phyloP scores from a whole-genome alignment of 2,888 invertebrate species.

The Augochlorella aurata region DNA sequence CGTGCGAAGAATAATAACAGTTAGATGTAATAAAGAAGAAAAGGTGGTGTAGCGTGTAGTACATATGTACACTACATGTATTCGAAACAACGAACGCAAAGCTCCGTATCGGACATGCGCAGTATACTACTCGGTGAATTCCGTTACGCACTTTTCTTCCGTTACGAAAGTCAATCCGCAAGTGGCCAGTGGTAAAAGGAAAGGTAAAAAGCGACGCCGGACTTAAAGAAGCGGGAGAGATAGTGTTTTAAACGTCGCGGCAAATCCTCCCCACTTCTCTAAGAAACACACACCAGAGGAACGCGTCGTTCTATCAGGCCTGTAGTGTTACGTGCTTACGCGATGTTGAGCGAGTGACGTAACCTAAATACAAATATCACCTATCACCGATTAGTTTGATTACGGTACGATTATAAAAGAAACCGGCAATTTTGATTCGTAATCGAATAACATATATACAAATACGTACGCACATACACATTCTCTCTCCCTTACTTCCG shows the following conservation, averaged over 20 bases:
- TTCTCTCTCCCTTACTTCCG: constrained; percentile 11
- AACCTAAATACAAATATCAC: constrained; percentile 74
- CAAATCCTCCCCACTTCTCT: constrained; percentile 42
- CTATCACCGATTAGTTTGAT: constrained; percentile 63
- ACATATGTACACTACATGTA: background rate
- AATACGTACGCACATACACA: background rate
- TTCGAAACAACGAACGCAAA: constrained; percentile 18
- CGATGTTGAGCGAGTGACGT: constrained; percentile 73
- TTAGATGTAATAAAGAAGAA: constrained; percentile 29
- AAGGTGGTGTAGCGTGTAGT: background rate
- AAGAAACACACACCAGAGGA: constrained; percentile 50
- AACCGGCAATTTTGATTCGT: constrained; percentile 16
- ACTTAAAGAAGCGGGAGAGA: constrained; percentile 43
- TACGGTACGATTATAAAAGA: background rate
- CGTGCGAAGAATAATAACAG: background rate
- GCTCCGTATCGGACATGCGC: constrained; percentile 64
- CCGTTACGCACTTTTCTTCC: constrained; percentile 61
- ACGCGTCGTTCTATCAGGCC: constrained; percentile 61
- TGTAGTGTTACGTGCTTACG: constrained; percentile 58
- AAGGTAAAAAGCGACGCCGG: constrained; percentile 40
- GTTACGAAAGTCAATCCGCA: constrained; percentile 43
- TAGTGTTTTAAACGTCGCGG: constrained; percentile 60
- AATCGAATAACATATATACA: background rate
- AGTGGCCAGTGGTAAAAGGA: constrained; percentile 49
- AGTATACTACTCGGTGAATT: constrained; percentile 51